Evolutionary conservation across 2,113 vertebrate species (phyloP).

Genomic region (Crotalus helleri): DNA sequence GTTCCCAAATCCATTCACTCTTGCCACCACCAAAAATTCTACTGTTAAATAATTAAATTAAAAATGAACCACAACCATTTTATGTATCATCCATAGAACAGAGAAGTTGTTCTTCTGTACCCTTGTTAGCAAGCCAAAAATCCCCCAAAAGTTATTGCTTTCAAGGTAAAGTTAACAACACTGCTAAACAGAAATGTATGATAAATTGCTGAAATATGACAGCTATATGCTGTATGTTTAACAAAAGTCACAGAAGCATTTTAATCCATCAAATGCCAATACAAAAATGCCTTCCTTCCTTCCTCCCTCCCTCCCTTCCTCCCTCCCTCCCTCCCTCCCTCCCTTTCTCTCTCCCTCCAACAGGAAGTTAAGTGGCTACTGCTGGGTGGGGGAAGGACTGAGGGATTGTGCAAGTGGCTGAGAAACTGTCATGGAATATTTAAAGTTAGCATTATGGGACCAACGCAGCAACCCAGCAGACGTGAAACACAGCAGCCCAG

Average conservation of each 20-base stretch:
- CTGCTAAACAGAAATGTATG: slow-evolving; percentile 3
- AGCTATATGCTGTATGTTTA: not conserved
- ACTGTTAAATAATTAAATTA: not conserved
- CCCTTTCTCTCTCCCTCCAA: not conserved
- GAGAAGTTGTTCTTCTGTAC: not conserved
- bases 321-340: not conserved
- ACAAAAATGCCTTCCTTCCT: not conserved
- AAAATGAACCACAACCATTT: slow-evolving; percentile 15
- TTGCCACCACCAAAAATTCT: not conserved
- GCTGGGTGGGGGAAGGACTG: not conserved
- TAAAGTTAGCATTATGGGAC: not conserved
- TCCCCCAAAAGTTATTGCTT: not conserved
- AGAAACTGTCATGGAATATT: not conserved
- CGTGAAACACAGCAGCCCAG: not conserved
- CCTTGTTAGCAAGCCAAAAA: slow-evolving; percentile 9
- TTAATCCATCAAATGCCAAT: slow-evolving; percentile 1
- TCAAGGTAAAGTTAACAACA: slow-evolving; percentile 6
- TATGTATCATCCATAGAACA: not conserved
- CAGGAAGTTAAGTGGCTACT: not conserved
- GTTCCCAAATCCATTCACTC: not conserved
- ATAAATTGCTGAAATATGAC: not conserved
- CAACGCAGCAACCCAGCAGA: not conserved
- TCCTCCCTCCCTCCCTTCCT: not conserved
- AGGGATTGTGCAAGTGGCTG: not conserved
- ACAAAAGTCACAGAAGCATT: not conserved